Conservation (phyloP, 2,113 vertebrate genomes). For the Tonatia bakeri region DNA sequence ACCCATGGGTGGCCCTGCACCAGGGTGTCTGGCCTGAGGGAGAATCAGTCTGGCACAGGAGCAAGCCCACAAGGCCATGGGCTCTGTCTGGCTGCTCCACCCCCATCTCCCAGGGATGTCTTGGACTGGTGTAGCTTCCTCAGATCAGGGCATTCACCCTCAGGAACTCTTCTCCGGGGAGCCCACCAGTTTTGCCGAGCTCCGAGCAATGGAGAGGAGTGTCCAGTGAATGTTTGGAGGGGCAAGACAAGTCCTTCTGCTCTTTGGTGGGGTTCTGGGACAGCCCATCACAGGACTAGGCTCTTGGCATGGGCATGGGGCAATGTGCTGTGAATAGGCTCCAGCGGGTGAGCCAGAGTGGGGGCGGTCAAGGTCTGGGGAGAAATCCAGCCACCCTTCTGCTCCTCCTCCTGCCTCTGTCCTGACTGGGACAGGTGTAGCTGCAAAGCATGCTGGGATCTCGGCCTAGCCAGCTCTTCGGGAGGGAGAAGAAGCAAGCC, state of each 20-base stretch:
- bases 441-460: neutral
- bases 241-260: neutral
- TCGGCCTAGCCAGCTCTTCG: rapidly evolving
- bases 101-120: neutral
- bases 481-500: neutral
- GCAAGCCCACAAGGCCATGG: no score
- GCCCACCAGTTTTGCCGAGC: no score
- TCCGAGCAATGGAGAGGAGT: neutral
- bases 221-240: neutral
- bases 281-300: no score
- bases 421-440: neutral
- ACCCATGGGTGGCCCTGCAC: rapidly evolving
- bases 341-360: no score
- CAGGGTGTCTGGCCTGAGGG: neutral
- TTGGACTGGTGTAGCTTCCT: neutral
- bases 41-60: neutral
- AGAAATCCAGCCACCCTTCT: neutral
- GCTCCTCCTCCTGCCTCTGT: no score
- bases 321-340: neutral
- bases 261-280: neutral
- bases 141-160: neutral
- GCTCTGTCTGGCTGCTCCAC: neutral
- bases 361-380: neutral
- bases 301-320: neutral
- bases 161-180: neutral